Percentiles rank a stretch among this genome's conserved stretches.
Evolutionary conservation across 2,797 vertebrate species (phyloP).

Genomic region (Florisuga fusca): DNA sequence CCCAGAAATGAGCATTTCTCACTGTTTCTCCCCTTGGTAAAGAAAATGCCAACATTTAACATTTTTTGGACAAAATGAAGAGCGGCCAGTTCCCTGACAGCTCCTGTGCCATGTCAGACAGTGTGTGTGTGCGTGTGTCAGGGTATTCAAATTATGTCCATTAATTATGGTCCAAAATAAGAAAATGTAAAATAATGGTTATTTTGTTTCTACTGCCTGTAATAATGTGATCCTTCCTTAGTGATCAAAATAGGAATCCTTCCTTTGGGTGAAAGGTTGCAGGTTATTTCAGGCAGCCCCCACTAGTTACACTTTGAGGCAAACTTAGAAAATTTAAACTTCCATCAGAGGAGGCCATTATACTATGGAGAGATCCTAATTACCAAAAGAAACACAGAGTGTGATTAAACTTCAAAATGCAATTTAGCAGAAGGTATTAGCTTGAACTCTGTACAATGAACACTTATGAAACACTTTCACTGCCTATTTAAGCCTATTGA

Average conservation of each 20-base stretch:
- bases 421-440: constrained; percentile 73
- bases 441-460: constrained; percentile 69
- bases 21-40: constrained; percentile 35
- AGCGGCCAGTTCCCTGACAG: not conserved
- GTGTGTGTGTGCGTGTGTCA: rapidly evolving
- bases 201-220: not conserved
- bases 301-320: not conserved
- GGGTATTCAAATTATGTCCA: not conserved
- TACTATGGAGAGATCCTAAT: constrained; percentile 55
- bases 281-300: not conserved
- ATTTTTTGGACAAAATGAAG: constrained; percentile 33
- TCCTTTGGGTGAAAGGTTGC: constrained; percentile 29
- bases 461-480: constrained; percentile 60
- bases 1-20: constrained; percentile 65
- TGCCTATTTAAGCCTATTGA: constrained; percentile 72
- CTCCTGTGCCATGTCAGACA: not conserved
- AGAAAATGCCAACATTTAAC: not conserved
- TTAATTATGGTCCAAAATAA: not conserved
- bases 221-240: not conserved
- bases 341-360: constrained; percentile 39
- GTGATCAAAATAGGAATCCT: not conserved
- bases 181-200: not conserved
- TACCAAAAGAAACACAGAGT: constrained; percentile 61
- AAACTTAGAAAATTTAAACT: constrained; percentile 39
- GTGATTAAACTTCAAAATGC: constrained; percentile 75